phyloP scores from a whole-genome alignment of 2,888 invertebrate genomes.

The Melipona beecheii region DNA sequence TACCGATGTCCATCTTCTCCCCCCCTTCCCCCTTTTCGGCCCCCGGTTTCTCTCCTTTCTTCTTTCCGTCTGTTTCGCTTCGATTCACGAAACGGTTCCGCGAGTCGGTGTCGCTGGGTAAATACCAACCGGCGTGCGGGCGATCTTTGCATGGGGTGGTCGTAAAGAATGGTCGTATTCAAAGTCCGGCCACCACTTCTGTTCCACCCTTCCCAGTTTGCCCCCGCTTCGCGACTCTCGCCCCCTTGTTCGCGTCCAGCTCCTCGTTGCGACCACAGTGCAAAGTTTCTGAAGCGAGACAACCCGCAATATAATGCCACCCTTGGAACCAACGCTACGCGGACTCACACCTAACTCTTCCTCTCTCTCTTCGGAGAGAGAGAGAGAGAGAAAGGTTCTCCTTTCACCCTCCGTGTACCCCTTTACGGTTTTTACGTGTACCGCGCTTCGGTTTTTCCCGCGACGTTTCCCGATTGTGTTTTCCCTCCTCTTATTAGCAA shows the following conservation, averaged over 20 bases:
- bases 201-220: constrained; percentile 66
- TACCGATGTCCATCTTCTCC: constrained; percentile 58
- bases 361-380: not conserved
- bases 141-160: constrained; percentile 79
- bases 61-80: constrained; percentile 60
- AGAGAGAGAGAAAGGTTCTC: not conserved
- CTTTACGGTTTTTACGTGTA: constrained; percentile 23
- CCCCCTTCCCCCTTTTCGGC: not conserved
- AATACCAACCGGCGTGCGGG: constrained; percentile 76
- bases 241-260: constrained; percentile 52
- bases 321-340: constrained; percentile 64
- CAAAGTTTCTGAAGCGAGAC: constrained; percentile 82
- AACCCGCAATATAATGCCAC: constrained; percentile 81
- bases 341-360: constrained; percentile 43
- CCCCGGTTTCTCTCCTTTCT: constrained; percentile 51
- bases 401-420: not conserved
- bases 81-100: constrained; percentile 68
- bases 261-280: constrained; percentile 75
- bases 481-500: not conserved
- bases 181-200: constrained; percentile 71
- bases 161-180: constrained; percentile 81
- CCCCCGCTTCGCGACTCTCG: constrained; percentile 48
- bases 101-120: constrained; percentile 75
- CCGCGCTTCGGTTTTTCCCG: constrained; percentile 5
- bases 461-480: constrained; percentile 7